Evolutionary conservation across 2,888 invertebrate genomes (phyloP), one percentile per base, ranked within the genome.

Genomic region (Leptarthrus brevirostris): DNA sequence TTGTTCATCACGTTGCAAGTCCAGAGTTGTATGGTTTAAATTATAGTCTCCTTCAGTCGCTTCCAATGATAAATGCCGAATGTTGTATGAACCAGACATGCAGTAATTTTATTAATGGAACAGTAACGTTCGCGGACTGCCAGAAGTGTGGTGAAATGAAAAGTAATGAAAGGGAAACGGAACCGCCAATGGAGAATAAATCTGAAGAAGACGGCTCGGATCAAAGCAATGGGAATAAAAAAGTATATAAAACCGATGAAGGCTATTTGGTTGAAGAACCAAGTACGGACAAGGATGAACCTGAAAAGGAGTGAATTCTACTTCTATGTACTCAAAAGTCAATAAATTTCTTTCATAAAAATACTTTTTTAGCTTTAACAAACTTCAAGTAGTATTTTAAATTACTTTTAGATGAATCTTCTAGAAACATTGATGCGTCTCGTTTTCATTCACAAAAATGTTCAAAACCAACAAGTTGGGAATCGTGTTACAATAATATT

Each of bases 181-280:
- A 30, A 8, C 8, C 40, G 3, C 3, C 1, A 40, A 12, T n/a
- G 3, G 40, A 40, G 1, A 3, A 6, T 12, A 12, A n/a, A 40
- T 8, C 3, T 8, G 40, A 40, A n/a, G 12, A 3, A 6, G n/a
- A 12, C 3, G 12, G 12, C 0, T 3, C 8, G 3, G 40, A 40
- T 3, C 3, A 40, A 40, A 40, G 3, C 3, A n/a, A 8, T 14
- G 34, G 34, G 18, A 58, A 2, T 12, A 58, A 10, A 1, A 26
- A 18, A 5, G 16, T 16, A 1, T 49, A 49, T n/a, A 49, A 16
- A 20, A 49, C 16, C n/a, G 49, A 49, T 5, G 1, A 49, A n/a
- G 49, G 49, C 2, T 49, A 49, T 18, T 49, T 49, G 12, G 49
- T 49, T 14, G 49, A 49, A 20, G 49, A 49, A 18, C 49, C 49